Evolutionary conservation across 2,113 vertebrate species (phyloP).

Genomic region (Potamarius usumacintae): DNA sequence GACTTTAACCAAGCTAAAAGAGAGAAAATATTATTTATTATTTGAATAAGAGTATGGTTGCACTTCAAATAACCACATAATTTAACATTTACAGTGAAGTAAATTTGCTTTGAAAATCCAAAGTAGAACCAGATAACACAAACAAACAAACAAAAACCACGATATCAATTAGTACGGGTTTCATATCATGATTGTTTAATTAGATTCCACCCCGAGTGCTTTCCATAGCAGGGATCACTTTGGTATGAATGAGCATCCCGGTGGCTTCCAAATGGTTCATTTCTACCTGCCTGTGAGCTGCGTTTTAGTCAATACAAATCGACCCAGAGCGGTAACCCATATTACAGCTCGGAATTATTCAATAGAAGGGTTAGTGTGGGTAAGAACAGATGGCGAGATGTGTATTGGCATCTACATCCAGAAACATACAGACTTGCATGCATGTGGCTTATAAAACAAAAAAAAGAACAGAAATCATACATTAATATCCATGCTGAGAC

Average conservation of each 20-base stretch:
- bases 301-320: conserved; percentile 1
- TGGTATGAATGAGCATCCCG: background rate
- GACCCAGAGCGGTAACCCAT: background rate
- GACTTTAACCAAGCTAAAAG: background rate
- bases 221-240: background rate
- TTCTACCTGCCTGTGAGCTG: background rate
- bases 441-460: background rate
- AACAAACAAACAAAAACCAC: background rate
- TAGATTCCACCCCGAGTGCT: background rate
- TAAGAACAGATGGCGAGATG: background rate
- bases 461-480: background rate
- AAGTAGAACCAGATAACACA: background rate
- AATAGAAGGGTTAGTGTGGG: background rate
- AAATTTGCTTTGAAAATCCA: background rate
- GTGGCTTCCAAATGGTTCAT: background rate
- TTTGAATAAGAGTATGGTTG: background rate
- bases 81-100: background rate
- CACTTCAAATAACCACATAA: background rate
- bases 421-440: background rate
- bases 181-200: background rate
- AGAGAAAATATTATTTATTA: background rate
- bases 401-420: background rate
- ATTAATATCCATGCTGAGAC: background rate
- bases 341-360: background rate
- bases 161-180: background rate